A percentile compares a stretch with the other conserved stretches of the same genome.
Conservation (phyloP, 2,888 invertebrate genomes). For the Drosophila hamatofila region DNA sequence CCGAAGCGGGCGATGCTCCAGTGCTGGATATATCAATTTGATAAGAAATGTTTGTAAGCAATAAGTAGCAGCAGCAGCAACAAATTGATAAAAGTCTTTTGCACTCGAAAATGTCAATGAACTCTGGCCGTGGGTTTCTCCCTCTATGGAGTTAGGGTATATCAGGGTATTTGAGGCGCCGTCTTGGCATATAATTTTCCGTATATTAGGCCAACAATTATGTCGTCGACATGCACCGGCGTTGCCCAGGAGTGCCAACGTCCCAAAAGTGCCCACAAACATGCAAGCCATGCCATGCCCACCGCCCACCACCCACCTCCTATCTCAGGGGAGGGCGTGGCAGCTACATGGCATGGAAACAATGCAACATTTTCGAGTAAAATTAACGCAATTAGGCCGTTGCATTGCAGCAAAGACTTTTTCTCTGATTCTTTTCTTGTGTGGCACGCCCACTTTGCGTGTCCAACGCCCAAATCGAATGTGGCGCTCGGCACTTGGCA, state of each 20-base stretch:
- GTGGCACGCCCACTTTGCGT: slow-evolving; percentile 62
- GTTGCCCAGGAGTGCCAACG: slow-evolving; percentile 13
- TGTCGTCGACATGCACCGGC: slow-evolving; percentile 73
- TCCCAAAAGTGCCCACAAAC: slow-evolving; percentile 68
- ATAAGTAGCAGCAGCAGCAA: not conserved
- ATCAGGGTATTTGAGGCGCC: slow-evolving; percentile 12
- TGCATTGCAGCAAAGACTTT: slow-evolving; percentile 42
- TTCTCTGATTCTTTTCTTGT: not conserved
- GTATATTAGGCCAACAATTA: slow-evolving; percentile 69
- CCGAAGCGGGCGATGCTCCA: slow-evolving; percentile 25
- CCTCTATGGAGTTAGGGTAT: not conserved
- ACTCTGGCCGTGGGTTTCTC: too few relatives aligned
- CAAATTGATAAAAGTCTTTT: slow-evolving; percentile 17
- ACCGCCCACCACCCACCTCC: not conserved
- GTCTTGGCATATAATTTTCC: slow-evolving; percentile 48
- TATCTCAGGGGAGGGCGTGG: slow-evolving; percentile 36
- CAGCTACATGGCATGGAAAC: slow-evolving; percentile 31
- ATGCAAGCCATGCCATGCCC: slow-evolving; percentile 54
- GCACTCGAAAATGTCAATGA: slow-evolving; percentile 42
- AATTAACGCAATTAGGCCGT: slow-evolving; percentile 80
- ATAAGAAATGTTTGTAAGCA: slow-evolving; percentile 1
- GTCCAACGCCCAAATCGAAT: slow-evolving; percentile 62
- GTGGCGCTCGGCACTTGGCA: slow-evolving; percentile 54
- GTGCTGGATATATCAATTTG: not conserved
- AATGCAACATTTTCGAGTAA: slow-evolving; percentile 60